phyloP scores from a whole-genome alignment of 2,888 invertebrate species.

The Entomobrya multifasciata region DNA sequence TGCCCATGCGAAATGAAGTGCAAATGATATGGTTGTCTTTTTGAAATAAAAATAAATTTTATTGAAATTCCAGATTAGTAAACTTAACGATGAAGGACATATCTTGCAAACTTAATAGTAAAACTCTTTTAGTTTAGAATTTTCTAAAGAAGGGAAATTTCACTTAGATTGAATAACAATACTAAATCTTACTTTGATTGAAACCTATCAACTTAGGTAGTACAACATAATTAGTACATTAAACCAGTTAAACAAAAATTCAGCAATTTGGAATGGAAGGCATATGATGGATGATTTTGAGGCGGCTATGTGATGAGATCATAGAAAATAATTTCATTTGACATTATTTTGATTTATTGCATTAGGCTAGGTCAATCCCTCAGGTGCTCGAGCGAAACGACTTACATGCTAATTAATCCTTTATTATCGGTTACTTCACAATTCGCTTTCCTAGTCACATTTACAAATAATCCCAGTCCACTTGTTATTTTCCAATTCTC shows the following conservation, averaged over 20 bases:
- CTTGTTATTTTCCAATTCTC: background rate
- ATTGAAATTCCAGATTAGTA: background rate
- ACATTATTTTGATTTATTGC: conserved; percentile 10
- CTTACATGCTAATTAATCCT: background rate
- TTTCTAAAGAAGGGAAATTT: background rate
- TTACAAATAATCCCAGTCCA: background rate
- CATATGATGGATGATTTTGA: conserved; percentile 30
- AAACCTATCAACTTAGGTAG: background rate
- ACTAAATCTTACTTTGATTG: background rate
- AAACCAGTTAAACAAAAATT: background rate
- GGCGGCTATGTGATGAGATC: conserved; percentile 47
- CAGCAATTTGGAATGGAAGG: conserved; percentile 23
- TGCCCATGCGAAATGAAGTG: too few relatives aligned
- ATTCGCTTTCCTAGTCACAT: background rate
- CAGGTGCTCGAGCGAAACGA: conserved; percentile 28
- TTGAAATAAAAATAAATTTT: background rate
- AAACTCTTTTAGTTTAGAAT: too few relatives aligned
- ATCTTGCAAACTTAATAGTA: too few relatives aligned
- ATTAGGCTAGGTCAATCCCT: conserved; percentile 19
- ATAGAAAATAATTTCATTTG: background rate
- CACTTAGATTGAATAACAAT: background rate
- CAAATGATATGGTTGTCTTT: background rate
- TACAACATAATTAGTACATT: background rate
- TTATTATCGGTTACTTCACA: background rate
- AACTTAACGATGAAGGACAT: background rate